These are phyloP conservation scores for Melinaea marsaeus DNA, from an alignment of 2,888 invertebrate genomes.

Conservation along the genomic window DNA sequence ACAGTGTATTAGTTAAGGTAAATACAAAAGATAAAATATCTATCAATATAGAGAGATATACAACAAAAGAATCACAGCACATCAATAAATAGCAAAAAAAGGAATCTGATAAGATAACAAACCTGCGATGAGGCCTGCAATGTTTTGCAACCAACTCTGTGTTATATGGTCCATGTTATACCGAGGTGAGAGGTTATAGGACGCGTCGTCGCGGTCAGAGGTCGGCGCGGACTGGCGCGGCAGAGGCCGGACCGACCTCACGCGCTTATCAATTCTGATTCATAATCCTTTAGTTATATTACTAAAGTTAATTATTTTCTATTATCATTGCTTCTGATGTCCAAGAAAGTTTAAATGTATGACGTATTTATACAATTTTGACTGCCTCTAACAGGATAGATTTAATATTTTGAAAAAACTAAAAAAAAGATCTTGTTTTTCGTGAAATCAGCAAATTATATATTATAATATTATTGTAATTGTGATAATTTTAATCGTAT, in stretches of 20 bases:
- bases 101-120: constrained; percentile 14
- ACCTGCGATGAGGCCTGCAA: constrained; percentile 52
- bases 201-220: constrained; percentile 56
- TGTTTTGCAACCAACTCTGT: constrained; percentile 54
- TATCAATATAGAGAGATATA: background rate
- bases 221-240: constrained; percentile 55
- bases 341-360: too few relatives aligned
- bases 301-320: too few relatives aligned
- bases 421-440: background rate
- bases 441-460: background rate
- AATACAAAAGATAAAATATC: background rate
- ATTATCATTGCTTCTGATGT: too few relatives aligned
- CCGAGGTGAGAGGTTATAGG: constrained; percentile 21
- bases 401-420: background rate
- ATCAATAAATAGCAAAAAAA: background rate
- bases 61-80: background rate
- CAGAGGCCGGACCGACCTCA: constrained; percentile 32
- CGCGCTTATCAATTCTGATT: constrained; percentile 53
- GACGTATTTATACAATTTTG: too few relatives aligned
- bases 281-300: constrained; percentile 31
- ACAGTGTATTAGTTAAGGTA: background rate
- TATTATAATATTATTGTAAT: too few relatives aligned
- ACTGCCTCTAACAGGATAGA: background rate
- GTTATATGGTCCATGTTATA: constrained; percentile 46
- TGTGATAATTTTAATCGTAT: background rate